Conservation (phyloP, 2,113 vertebrate genomes). For the Halichoerus grypus region DNA sequence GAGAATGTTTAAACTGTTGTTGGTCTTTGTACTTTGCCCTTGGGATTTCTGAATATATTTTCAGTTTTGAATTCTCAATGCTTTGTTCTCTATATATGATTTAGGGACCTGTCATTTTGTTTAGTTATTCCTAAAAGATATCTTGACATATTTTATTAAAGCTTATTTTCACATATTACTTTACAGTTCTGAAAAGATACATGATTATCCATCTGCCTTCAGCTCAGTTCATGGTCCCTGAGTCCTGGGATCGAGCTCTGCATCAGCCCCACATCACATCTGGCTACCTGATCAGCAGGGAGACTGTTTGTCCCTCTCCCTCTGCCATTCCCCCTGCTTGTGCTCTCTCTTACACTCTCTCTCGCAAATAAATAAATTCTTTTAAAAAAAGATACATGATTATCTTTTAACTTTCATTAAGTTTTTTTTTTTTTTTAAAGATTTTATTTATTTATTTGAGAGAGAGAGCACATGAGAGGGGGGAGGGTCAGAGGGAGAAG, state of each 20-base stretch:
- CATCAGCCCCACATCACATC: no score
- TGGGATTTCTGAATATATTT: constrained; percentile 37
- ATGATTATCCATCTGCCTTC: background rate
- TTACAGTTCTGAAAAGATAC: background rate
- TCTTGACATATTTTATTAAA: constrained; percentile 54
- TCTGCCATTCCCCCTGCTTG: no score
- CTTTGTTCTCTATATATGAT: constrained; percentile 19
- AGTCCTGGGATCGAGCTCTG: no score
- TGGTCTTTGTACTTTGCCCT: constrained; percentile 27
- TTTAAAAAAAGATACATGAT: background rate
- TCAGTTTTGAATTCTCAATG: constrained; percentile 32
- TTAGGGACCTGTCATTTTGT: constrained; percentile 40
- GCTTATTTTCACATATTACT: constrained; percentile 38
- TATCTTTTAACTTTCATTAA: constrained; percentile 37
- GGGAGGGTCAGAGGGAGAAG: no score
- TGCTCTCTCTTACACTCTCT: no score
- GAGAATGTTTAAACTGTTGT: constrained; percentile 7
- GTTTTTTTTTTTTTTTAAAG: background rate
- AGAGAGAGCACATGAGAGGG: no score
- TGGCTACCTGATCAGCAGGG: no score
- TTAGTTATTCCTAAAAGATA: constrained; percentile 52
- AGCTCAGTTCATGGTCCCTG: no score
- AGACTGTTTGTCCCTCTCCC: no score
- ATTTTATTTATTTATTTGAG: no score
- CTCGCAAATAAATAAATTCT: no score